Base-by-base conservation (phyloP, 2,113 vertebrate genomes). In the Salminus brasiliensis region DNA sequence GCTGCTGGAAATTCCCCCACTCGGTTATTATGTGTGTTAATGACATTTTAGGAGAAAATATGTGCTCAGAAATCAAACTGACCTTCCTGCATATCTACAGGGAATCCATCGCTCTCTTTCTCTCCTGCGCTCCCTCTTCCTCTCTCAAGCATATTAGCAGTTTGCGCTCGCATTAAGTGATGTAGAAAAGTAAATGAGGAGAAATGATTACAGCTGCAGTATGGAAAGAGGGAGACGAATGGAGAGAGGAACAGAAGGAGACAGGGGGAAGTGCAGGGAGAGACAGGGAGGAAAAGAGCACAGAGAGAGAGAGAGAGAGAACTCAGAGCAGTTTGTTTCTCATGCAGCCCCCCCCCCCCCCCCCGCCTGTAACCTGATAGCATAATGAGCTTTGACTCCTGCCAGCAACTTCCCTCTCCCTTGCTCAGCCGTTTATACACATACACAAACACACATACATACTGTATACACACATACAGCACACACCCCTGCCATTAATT, bases 301-400 rank as follows among this genome's bases (percentile, higher is more conserved):
- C 55, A 79, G 23, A 66, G 11, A 39, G 23, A 39, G 73, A 74
- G 25, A 74, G 27, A 65, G 30, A 84, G 59, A 32, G 49, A 72
- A 73, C 60, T 53, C n/a, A 57, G 52, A 60, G 36, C 27, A n/a
- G 27, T 74, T 76, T 72, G 49, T 77, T 71, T 78, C 62, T 73
- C 27, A 78, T 52, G 52, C 62, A 66, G 55, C 43, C 55, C 69
- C 55, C 69, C 72, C 82, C 62, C 74, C 73, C 47, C 72, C 82
- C 62, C 74, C 73, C 47, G 81, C 60, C 62, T 62, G 78, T 70
- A 83, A 85, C 74, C 36, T 80, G 81, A 85, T 29, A 70, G 57
- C 74, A 79, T 79, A 86, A 85, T 81, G 63, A 83, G 79, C 72
- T 57, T n/a, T 68, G 53, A 63, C 59, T 79, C 73, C n/a, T 43